Base-by-base conservation (phyloP, 2,888 invertebrate genomes). In the Leucophenga maculata region DNA sequence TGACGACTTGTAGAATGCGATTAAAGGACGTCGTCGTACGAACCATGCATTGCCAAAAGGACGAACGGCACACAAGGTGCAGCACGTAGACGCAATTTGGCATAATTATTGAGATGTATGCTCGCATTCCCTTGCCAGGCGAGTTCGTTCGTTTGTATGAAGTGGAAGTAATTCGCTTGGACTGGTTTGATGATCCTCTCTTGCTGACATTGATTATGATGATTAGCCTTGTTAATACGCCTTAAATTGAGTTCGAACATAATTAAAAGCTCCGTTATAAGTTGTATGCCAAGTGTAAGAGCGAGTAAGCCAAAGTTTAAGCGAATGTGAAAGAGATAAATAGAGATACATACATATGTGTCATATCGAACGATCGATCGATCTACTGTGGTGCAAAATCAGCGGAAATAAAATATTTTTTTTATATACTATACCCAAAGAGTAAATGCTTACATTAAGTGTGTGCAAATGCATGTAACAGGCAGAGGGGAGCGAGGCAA, bases 71-170 rank as follows among this genome's bases (percentile, higher is more conserved):
- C 46, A 48, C 16, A 64, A 64, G 62, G 62, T 64, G 84, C 77
- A 80, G 79, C 86, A 86, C 86, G 86, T 86, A 81, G 77, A 68
- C 75, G 77, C 84, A 85, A 86, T 86, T 86, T 86, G 73, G 73
- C 74, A 22, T 64, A 46, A 64, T 64, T 64, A 50, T 22, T 20
- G 22, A 55, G 55, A 14, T 2, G 13, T 9, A 3, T 14, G 26
- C n/a, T 11, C 20, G 26, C 26, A 9, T 18, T 11, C n/a, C 54
- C 18, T 13, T 11, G 20, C 54, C 11, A 54, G 26, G 4, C 55
- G 20, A 26, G 18, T 55, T 11, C 6, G 13, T 18, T 55, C 8
- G 8, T 55, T 20, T 18, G 20, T 22, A n/a, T 50, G 3, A 8
- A 55, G 55, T 4, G 55, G 13, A 22, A 20, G 26, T 32, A 26